Evolutionary conservation across 2,888 invertebrate species (phyloP).

Genomic region (Drosophila hamatofila): DNA sequence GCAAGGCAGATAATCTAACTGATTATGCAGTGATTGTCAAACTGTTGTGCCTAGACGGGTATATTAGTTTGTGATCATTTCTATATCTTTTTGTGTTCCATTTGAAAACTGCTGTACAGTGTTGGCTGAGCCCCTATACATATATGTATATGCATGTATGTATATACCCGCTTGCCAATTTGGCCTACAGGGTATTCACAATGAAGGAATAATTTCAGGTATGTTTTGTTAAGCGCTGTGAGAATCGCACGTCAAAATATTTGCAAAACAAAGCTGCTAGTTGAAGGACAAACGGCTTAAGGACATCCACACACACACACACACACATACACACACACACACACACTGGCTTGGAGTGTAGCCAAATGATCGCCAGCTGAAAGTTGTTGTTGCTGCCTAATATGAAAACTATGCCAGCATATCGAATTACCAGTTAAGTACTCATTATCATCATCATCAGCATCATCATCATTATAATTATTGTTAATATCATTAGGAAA

Average conservation of each 20-base stretch:
- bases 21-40: too few relatives aligned
- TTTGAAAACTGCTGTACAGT: too few relatives aligned
- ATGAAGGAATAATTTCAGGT: conserved; percentile 8
- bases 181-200: conserved; percentile 5
- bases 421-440: conserved; percentile 41
- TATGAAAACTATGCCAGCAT: conserved; percentile 48
- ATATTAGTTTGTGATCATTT: not conserved
- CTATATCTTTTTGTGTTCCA: too few relatives aligned
- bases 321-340: not conserved
- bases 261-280: conserved; percentile 77
- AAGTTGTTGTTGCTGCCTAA: conserved; percentile 19
- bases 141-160: not conserved
- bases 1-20: not conserved
- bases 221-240: conserved; percentile 43
- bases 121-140: too few relatives aligned
- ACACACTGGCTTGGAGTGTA: conserved; percentile 18
- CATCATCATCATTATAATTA: conserved; percentile 11
- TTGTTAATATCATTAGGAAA: conserved; percentile 48
- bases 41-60: not conserved
- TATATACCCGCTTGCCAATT: not conserved
- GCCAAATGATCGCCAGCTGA: conserved; percentile 41
- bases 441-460: conserved; percentile 15
- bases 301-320: conserved; percentile 30
- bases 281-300: conserved; percentile 64
- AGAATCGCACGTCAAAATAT: conserved; percentile 76